Base-by-base conservation (phyloP, 2,888 invertebrate species). In the Galeruca laticollis region DNA sequence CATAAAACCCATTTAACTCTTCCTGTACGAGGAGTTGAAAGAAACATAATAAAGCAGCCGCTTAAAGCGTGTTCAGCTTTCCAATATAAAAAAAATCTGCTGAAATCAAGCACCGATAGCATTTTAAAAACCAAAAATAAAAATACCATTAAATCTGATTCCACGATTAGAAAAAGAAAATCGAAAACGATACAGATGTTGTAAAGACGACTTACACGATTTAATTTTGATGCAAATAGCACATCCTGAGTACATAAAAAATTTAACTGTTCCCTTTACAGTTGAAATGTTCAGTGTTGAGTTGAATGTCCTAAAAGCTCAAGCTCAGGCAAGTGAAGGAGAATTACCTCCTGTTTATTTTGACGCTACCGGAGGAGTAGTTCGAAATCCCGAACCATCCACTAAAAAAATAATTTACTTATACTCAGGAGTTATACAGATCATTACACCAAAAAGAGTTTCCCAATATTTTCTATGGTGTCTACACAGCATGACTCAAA, bases 351-450 rank as follows among this genome's bases (percentile, higher is more conserved):
- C 71, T 10, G 60, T 76, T 35, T 67, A 75, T 67, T 73, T 75
- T 62, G 75, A 76, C 71, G 74, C 74, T 10, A 75, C 75, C 20
- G 76, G 76, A n/a, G 59, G 61, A 11, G 54, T 76, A 1, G 75
- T 73, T n/a, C 60, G 69, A 60, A 66, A 64, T 37, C 75, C 73
- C 20, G 60, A 20, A 11, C 21, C 40, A 40, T n/a, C 59, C n/a
- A 52, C 56, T n/a, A 47, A 49, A 33, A 75, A 68, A 49, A 62
- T 43, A 49, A 61, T 73, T 37, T 72, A 69, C 68, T 69, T 71
- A 52, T 74, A 74, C 65, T 65, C 68, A 3, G 70, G 64, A 15
- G 71, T 73, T 26, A 66, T 68, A 15, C 40, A 40, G 40, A n/a
- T 40, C 40, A 40, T 40, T n/a, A 40, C 40, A 40, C n/a, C n/a